Base-by-base conservation (phyloP, 2,113 vertebrate species). In the Bothrops jararaca region DNA sequence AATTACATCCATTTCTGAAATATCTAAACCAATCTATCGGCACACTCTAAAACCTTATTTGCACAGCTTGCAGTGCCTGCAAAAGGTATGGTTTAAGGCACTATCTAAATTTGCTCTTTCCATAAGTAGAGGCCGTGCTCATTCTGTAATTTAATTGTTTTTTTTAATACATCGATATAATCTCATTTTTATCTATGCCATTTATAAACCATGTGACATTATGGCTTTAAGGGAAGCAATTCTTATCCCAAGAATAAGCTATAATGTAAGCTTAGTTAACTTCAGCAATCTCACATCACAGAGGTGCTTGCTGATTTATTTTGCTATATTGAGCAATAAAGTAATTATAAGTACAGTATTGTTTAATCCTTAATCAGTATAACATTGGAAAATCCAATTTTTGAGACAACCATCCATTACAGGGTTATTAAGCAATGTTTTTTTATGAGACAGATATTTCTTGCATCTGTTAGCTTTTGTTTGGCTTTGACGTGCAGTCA, bases 1-100 rank as follows among this genome's bases (percentile, higher is more conserved):
- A 96, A 95, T 94, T 97, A 86, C 94, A 96, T 95, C 96, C 95
- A 96, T 93, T 96, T 93, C 93, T 95, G 95, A 91, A 93, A 95
- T 92, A 94, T 91, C 91, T 92, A 42, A 85, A 94, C 69, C 94
- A 94, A 94, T 93, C 94, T 95, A 20, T 95, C 87, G 57, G 92
- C 94, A 94, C 96, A 92, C 95, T 39, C 92, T 92, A 91, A 95
- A 90, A 87, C 92, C 94, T 92, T 91, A 94, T 93, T 96, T 96
- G 88, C 91, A 88, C 86, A 93, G 23, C 91, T 94, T 95, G 87
- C 88, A 93, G n/a, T 95, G 80, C 86, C n/a, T 93, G 90, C 56
- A 90, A 89, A 96, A 95, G 94, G 88, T 93, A 91, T 90, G 69
- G 18, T 96, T 94, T 95, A 93, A 96, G 94, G 90, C 91, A 92